Conservation (phyloP, 2,113 vertebrate species). For the Haemorhous mexicanus region DNA sequence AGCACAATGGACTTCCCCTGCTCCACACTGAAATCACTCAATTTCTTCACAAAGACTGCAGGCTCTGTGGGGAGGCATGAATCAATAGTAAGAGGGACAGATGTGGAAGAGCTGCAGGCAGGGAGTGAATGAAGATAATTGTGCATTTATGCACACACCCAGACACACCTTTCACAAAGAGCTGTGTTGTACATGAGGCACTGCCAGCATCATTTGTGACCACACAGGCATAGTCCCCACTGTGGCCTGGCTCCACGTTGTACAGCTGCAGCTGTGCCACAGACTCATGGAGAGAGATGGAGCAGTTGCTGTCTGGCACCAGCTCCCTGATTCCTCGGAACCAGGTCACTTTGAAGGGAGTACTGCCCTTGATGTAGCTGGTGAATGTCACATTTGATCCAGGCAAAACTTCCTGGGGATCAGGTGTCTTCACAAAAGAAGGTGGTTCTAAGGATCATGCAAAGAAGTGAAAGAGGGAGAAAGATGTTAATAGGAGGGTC, state of each 20-base stretch:
- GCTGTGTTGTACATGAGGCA: constrained; percentile 83
- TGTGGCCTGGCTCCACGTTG: constrained; percentile 78
- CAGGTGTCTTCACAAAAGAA: constrained; percentile 90
- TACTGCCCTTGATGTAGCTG: constrained; percentile 87
- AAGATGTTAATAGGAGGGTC: not conserved
- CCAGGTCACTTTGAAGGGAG: constrained; percentile 92
- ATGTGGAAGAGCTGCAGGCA: not conserved
- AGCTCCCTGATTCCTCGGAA: constrained; percentile 92
- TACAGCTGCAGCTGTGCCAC: constrained; percentile 82
- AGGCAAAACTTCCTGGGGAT: constrained; percentile 88
- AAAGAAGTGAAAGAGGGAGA: not conserved
- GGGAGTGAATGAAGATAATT: not conserved
- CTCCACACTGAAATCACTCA: constrained; percentile 87
- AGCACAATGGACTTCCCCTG: constrained; percentile 87
- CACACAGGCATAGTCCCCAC: constrained; percentile 93
- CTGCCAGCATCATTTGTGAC: constrained; percentile 93
- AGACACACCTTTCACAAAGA: constrained; percentile 93
- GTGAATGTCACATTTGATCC: constrained; percentile 84
- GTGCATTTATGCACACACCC: not conserved
- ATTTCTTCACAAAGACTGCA: constrained; percentile 91
- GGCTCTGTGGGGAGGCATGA: constrained; percentile 79
- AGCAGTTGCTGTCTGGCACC: constrained; percentile 76
- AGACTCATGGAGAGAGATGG: constrained; percentile 82
- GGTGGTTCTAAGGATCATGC: constrained; percentile 83
- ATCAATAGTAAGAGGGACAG: not conserved